phyloP scores from a whole-genome alignment of 2,888 invertebrate genomes.

The Agrenia bidenticulata region DNA sequence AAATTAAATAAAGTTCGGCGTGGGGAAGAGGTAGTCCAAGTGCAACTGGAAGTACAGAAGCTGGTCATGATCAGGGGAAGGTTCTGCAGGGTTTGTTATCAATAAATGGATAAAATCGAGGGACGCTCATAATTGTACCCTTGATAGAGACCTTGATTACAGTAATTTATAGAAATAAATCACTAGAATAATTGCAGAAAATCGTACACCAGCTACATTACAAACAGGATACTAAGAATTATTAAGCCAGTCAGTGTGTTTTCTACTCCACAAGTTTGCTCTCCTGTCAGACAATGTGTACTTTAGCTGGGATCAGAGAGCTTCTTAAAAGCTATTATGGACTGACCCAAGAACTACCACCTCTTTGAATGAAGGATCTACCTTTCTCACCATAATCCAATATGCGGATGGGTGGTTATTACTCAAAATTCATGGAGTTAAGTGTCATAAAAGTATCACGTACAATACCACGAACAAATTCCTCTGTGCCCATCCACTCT shows the following conservation, averaged over 20 bases:
- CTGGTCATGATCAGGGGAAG: slow-evolving; percentile 1
- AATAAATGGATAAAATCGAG: neutral
- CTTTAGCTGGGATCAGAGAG: no score
- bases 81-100: neutral
- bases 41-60: slow-evolving; percentile 4
- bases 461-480: no score
- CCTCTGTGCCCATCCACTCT: no score
- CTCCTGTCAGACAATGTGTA: slow-evolving; percentile 15
- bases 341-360: no score
- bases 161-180: slow-evolving; percentile 53
- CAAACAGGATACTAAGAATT: slow-evolving; percentile 8
- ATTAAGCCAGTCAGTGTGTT: neutral
- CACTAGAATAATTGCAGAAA: slow-evolving; percentile 51
- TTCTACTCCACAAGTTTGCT: slow-evolving; percentile 25
- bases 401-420: no score
- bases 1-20: no score
- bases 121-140: slow-evolving; percentile 48
- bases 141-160: slow-evolving; percentile 53
- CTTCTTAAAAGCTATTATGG: no score
- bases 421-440: no score
- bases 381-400: no score
- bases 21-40: no score
- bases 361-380: no score
- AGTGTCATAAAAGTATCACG: no score
- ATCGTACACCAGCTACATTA: slow-evolving; percentile 14